Evolutionary conservation across 2,888 invertebrate species (phyloP).

Genomic region (Cantharis rustica): DNA sequence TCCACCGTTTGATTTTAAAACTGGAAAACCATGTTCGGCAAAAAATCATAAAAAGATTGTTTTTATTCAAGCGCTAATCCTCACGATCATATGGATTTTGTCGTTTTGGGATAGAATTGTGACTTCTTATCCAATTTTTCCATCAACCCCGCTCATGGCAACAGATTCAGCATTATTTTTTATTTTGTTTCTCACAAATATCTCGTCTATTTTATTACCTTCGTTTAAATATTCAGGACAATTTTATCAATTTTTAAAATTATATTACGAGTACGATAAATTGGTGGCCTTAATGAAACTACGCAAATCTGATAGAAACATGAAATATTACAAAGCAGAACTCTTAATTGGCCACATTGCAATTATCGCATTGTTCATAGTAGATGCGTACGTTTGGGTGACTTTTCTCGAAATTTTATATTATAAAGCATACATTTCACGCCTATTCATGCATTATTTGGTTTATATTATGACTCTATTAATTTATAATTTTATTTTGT

Average conservation of each 20-base stretch:
- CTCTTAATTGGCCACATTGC: background rate
- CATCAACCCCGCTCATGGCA: background rate
- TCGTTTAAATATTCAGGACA: background rate
- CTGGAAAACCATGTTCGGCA: background rate
- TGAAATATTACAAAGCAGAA: background rate
- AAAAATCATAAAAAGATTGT: background rate
- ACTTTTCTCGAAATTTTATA: background rate
- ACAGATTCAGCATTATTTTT: background rate
- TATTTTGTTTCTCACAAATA: background rate
- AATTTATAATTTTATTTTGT: conserved; percentile 2
- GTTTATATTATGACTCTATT: background rate
- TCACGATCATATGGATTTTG: background rate
- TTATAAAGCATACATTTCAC: background rate
- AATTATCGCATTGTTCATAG: background rate
- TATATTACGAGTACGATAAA: background rate
- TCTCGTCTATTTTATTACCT: background rate
- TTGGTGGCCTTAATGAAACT: background rate
- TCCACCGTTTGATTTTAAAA: background rate
- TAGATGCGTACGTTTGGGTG: conserved; percentile 8
- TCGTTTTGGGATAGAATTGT: background rate
- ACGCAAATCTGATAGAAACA: background rate
- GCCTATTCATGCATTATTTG: conserved; percentile 2
- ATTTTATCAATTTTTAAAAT: background rate
- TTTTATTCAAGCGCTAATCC: background rate
- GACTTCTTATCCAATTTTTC: background rate